These are phyloP conservation scores for Drosophila micromelanica DNA, from an alignment of 1,140 invertebrate species.

Conservation along the genomic window DNA sequence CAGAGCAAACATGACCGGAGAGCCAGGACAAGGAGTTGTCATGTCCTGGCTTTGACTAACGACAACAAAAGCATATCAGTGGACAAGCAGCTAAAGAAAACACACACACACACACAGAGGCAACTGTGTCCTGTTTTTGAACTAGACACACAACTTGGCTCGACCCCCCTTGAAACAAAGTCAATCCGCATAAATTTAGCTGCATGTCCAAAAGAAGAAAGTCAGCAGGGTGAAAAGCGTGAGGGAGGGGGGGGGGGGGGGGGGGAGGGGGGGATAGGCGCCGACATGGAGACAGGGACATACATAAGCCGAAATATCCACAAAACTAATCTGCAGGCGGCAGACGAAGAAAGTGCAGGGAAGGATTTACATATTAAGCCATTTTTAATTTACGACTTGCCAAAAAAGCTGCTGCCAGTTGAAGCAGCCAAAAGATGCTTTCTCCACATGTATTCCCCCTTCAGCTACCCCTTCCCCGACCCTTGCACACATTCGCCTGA, in stretches of 20 bases:
- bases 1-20: constrained; percentile 1
- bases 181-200: constrained; percentile 50
- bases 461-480: background rate
- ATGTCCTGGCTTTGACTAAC: constrained; percentile 28
- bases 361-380: constrained; percentile 81
- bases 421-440: constrained; percentile 38
- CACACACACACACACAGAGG: constrained; percentile 21
- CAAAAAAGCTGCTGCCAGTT: constrained; percentile 53
- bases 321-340: constrained; percentile 71
- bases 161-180: constrained; percentile 34
- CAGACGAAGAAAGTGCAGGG: constrained; percentile 51
- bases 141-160: constrained; percentile 10
- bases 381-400: constrained; percentile 82
- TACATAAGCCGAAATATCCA: constrained; percentile 76
- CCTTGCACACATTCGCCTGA: constrained; percentile 48
- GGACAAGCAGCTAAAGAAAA: constrained; percentile 57
- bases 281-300: constrained; percentile 60
- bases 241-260: too few relatives aligned
- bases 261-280: too few relatives aligned
- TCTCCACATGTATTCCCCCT: constrained; percentile 13
- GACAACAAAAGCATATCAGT: constrained; percentile 63
- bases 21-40: constrained; percentile 32
- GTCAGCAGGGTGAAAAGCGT: background rate
- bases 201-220: constrained; percentile 61
- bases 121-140: constrained; percentile 4